These are phyloP conservation scores for Meloidogyne floridensis DNA, from an alignment of 1,140 invertebrate species.

Conservation along the genomic window DNA sequence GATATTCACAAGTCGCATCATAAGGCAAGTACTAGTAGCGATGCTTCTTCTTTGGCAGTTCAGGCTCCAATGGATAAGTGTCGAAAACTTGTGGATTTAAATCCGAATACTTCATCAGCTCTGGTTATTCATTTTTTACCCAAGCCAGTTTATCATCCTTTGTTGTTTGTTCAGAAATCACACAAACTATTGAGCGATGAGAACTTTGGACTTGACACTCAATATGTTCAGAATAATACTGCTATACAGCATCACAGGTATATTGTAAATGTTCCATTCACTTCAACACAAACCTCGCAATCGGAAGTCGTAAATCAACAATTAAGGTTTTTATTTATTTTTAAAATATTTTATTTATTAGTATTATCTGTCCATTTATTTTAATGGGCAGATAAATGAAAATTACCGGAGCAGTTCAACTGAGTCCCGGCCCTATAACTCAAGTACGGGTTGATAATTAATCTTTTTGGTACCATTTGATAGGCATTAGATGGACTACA, in stretches of 20 bases:
- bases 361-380: no score
- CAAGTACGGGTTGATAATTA: no score
- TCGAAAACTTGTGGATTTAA: conserved; percentile 3
- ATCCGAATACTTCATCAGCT: conserved; percentile 6
- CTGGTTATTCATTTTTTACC: conserved; percentile 9
- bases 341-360: no score
- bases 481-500: no score
- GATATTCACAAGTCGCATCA: background rate
- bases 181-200: background rate
- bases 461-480: no score
- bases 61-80: background rate
- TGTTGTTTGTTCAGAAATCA: background rate
- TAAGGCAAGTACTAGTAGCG: background rate
- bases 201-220: background rate
- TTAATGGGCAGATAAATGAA: no score
- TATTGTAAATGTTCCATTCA: background rate
- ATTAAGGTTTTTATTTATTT: background rate
- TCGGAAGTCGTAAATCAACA: background rate
- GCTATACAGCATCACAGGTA: background rate
- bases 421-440: no score
- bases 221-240: conserved; percentile 3
- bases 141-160: background rate
- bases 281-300: background rate
- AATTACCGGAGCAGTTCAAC: no score
- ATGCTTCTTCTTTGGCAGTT: background rate